Percentiles rank a stretch among this genome's conserved stretches.
phyloP scores from a whole-genome alignment of 2,113 vertebrate species.

The Ammodytes marinus region DNA sequence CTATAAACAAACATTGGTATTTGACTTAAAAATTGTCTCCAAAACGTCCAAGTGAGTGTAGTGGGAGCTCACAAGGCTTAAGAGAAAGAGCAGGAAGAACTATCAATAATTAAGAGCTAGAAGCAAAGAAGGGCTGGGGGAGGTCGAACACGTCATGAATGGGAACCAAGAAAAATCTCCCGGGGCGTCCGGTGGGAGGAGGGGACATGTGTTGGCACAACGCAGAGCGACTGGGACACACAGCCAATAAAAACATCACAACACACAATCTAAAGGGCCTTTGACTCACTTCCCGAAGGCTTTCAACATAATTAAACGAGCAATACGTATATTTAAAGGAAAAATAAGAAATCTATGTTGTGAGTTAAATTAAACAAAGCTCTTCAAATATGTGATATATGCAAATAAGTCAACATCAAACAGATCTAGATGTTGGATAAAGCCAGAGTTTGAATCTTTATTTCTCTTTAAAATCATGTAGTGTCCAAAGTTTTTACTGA shows the following conservation, averaged over 20 bases:
- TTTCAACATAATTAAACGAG: too few relatives aligned
- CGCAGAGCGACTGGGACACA: constrained; percentile 43
- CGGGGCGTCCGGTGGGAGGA: constrained; percentile 21
- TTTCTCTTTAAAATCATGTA: too few relatives aligned
- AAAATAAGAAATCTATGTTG: too few relatives aligned
- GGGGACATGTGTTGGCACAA: constrained; percentile 55
- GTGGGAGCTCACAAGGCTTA: constrained; percentile 14
- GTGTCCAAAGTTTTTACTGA: too few relatives aligned
- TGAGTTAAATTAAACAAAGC: too few relatives aligned
- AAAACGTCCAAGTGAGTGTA: neutral
- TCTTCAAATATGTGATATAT: too few relatives aligned
- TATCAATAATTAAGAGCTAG: constrained; percentile 78
- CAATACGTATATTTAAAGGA: too few relatives aligned
- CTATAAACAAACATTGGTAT: too few relatives aligned
- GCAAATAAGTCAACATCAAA: too few relatives aligned
- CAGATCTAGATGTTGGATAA: too few relatives aligned
- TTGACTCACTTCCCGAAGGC: neutral
- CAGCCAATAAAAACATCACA: constrained; percentile 79
- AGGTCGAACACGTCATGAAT: constrained; percentile 50
- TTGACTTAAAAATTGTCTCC: neutral
- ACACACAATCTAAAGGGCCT: constrained; percentile 27
- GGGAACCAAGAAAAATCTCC: constrained; percentile 51
- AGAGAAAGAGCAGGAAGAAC: constrained; percentile 26
- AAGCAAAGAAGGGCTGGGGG: neutral
- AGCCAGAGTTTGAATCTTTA: too few relatives aligned